Conservation (phyloP, 2,888 invertebrate genomes). For the Microctonus brassicae region DNA sequence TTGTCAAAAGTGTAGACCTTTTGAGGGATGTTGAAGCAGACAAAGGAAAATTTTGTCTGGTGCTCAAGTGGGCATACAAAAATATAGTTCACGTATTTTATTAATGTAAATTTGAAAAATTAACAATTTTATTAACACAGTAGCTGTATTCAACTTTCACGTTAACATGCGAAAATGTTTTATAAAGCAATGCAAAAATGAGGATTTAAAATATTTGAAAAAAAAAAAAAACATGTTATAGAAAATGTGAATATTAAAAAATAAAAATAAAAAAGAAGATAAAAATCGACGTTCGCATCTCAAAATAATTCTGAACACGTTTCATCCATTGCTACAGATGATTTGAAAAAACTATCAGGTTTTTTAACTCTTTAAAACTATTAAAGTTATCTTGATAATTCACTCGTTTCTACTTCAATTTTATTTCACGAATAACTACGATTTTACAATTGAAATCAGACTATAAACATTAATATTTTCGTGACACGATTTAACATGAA, state of each 20-base stretch:
- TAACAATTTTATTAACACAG: too few relatives aligned
- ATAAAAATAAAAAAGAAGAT: neutral
- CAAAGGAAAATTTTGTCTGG: neutral
- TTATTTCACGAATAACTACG: neutral
- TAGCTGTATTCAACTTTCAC: conserved; percentile 2
- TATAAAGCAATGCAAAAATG: conserved; percentile 30
- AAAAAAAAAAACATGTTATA: conserved; percentile 20
- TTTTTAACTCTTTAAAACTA: neutral
- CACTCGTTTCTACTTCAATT: neutral
- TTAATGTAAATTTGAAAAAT: too few relatives aligned
- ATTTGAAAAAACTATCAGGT: conserved; percentile 8
- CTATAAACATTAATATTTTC: neutral
- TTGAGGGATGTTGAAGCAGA: neutral
- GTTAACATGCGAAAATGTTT: conserved; percentile 16
- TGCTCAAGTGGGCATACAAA: too few relatives aligned
- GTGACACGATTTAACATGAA: neutral
- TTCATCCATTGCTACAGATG: conserved; percentile 1
- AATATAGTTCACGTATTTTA: too few relatives aligned
- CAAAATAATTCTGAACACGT: conserved; percentile 24
- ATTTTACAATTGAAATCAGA: neutral
- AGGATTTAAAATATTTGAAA: neutral
- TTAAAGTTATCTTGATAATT: neutral
- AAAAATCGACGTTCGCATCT: neutral
- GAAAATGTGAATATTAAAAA: conserved; percentile 16
- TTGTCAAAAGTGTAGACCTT: neutral